These are phyloP conservation scores for Nothoprocta pentlandii DNA, from an alignment of 2,113 vertebrate genomes.

Conservation along the genomic window DNA sequence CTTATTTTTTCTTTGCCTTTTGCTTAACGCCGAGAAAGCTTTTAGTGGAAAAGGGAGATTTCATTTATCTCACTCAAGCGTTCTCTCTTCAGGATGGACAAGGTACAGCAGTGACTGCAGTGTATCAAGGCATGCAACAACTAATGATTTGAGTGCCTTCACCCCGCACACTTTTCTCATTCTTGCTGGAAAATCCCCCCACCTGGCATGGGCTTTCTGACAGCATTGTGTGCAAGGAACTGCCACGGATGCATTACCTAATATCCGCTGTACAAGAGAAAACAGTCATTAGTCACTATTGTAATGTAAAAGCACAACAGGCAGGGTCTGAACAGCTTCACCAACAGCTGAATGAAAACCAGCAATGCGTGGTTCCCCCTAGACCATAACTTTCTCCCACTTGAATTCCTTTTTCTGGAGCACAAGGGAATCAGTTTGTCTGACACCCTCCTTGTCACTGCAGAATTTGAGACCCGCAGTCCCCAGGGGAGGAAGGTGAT, in stretches of 20 bases:
- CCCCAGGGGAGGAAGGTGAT: conserved; percentile 81
- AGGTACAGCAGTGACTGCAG: neutral
- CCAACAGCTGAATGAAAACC: neutral
- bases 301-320: neutral
- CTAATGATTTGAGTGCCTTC: neutral
- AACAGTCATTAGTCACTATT: neutral
- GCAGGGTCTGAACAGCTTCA: neutral
- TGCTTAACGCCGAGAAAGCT: neutral
- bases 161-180: neutral
- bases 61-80: neutral
- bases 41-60: neutral
- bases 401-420: neutral
- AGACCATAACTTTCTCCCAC: neutral
- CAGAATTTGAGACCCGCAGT: conserved; percentile 87
- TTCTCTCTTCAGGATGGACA: neutral
- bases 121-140: neutral
- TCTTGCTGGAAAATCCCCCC: neutral
- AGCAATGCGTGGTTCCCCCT: neutral
- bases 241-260: neutral
- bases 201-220: neutral
- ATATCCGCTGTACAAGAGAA: neutral
- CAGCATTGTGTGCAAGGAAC: neutral
- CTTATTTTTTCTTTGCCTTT: neutral
- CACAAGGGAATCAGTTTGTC: neutral
- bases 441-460: neutral